phyloP scores from a whole-genome alignment of 37 sponge, comb jelly and placozoan genomes.

The Spongilla lacustris region DNA sequence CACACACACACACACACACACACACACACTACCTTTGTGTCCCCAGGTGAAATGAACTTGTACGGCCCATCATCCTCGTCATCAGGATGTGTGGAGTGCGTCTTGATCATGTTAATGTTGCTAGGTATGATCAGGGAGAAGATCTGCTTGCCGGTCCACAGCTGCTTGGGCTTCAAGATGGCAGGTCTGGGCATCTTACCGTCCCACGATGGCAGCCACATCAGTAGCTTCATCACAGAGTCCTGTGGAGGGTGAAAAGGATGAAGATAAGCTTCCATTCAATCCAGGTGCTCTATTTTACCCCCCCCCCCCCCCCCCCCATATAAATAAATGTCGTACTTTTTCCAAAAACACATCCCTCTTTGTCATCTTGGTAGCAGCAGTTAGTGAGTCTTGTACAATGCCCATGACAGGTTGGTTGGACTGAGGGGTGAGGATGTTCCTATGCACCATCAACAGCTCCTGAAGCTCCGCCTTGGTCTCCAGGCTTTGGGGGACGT shows the following conservation, averaged over 20 bases:
- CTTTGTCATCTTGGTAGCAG: conserved; percentile 92
- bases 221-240: conserved; percentile 95
- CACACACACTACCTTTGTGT: conserved; percentile 83
- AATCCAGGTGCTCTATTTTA: neutral
- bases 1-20: conserved; percentile 63
- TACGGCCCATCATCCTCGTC: conserved; percentile 93
- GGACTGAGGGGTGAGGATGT: conserved; percentile 97
- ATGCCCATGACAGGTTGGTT: conserved; percentile 99
- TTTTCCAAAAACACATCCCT: conserved; percentile 97
- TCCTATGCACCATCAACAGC: conserved; percentile 86
- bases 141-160: conserved; percentile 99
- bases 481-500: conserved; percentile 98
- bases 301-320: neutral
- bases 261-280: neutral
- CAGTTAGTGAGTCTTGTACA: conserved; percentile 97
- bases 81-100: conserved; percentile 90
- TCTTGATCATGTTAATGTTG: conserved; percentile 85
- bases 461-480: conserved; percentile 94
- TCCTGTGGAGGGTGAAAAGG: conserved; percentile 47
- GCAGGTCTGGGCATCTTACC: conserved; percentile 97
- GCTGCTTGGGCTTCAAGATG: conserved; percentile 96
- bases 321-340: conserved; percentile 23
- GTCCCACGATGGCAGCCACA: conserved; percentile 98
- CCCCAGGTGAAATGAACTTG: conserved; percentile 95
- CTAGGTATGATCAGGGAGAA: conserved; percentile 96